These are phyloP conservation scores for Mobula birostris DNA, from an alignment of 2,113 vertebrate genomes.

Conservation along the genomic window DNA sequence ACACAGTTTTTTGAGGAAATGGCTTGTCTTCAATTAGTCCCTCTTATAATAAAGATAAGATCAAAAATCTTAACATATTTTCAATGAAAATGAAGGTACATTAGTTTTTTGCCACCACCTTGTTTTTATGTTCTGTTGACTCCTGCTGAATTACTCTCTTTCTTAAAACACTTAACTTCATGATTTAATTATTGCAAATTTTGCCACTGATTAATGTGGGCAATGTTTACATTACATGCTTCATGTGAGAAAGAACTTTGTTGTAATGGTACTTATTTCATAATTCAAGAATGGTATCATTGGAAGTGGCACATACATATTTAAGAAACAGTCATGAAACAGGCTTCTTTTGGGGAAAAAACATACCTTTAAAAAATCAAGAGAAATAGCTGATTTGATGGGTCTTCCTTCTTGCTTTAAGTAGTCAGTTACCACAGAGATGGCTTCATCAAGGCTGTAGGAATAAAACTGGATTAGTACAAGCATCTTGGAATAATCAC, in stretches of 20 bases:
- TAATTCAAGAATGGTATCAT: not conserved
- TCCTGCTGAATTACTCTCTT: not conserved
- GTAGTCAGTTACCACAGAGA: slow-evolving; percentile 62
- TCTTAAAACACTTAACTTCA: not conserved
- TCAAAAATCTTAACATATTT: not conserved
- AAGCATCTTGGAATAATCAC: not conserved
- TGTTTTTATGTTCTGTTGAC: not conserved
- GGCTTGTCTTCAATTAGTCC: not conserved
- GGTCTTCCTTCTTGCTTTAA: slow-evolving; percentile 55
- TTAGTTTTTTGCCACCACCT: not conserved
- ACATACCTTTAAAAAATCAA: slow-evolving; percentile 65
- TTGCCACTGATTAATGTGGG: not conserved
- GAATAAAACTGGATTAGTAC: slow-evolving; percentile 26
- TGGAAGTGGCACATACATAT: not conserved
- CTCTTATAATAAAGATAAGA: not conserved
- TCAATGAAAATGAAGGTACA: not conserved
- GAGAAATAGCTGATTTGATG: slow-evolving; percentile 40
- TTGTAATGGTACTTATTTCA: not conserved
- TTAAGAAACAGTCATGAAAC: not conserved
- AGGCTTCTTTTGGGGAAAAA: not conserved
- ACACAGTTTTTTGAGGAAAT: not conserved
- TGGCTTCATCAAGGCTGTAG: slow-evolving; percentile 68
- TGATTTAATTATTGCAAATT: not conserved
- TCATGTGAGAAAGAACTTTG: no score
- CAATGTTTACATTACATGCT: no score